These are phyloP conservation scores for Macrobrachium rosenbergii DNA, from an alignment of 1,140 invertebrate genomes.

Conservation along the genomic window DNA sequence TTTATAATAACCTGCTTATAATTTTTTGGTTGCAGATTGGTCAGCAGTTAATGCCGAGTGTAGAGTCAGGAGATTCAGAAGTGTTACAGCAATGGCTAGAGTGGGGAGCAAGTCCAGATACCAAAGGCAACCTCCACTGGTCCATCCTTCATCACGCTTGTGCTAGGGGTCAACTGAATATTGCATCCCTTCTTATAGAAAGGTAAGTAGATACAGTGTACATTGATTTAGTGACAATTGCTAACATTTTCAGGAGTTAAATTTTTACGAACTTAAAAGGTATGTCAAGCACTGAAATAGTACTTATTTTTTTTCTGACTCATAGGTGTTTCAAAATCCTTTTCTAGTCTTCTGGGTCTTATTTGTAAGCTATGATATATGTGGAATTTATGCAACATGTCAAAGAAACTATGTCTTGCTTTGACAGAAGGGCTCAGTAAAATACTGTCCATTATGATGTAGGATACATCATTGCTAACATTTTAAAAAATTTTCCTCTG, in stretches of 20 bases:
- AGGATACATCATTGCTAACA: no score
- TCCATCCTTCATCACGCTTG: conserved; percentile 54
- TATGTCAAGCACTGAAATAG: not conserved
- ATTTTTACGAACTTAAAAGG: not conserved
- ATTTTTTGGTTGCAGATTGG: conserved; percentile 44
- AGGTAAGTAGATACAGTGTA: conserved; percentile 32
- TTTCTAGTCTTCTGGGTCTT: no score
- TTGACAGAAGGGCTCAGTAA: no score
- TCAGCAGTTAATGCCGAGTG: conserved; percentile 62
- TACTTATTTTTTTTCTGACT: not conserved
- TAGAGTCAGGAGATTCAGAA: conserved; percentile 58
- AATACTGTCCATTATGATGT: no score
- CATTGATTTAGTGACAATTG: no score
- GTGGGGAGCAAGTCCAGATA: conserved; percentile 61
- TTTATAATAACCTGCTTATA: no score
- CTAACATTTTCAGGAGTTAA: not conserved
- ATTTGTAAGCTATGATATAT: no score
- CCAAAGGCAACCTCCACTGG: conserved; percentile 60
- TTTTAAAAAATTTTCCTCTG: no score
- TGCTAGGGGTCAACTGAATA: conserved; percentile 61
- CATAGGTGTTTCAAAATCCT: not conserved
- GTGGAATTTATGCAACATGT: no score
- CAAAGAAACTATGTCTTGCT: no score
- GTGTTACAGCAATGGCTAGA: conserved; percentile 58
- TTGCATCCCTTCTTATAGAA: conserved; percentile 58